phyloP scores from a whole-genome alignment of 2,797 vertebrate species.

The Buceros bicornis region DNA sequence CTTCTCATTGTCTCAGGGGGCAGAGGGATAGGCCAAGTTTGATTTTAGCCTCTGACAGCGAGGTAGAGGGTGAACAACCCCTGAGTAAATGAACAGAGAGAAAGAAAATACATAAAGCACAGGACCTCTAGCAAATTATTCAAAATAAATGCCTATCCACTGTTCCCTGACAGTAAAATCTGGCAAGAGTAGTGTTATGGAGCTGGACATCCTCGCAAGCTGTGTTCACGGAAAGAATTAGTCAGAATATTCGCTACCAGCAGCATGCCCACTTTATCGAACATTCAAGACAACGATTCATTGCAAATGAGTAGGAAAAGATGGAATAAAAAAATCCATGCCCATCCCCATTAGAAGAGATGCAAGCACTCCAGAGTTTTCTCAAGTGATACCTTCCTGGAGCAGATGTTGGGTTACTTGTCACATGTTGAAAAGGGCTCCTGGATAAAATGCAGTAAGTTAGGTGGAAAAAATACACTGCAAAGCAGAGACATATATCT shows the following conservation, averaged over 20 bases:
- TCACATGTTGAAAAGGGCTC: background rate
- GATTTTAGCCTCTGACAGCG: conserved; percentile 11
- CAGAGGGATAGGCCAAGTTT: conserved; percentile 2
- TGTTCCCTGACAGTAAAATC: background rate
- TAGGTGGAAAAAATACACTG: conserved; percentile 16
- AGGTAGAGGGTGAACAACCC: background rate
- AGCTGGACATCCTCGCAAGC: background rate
- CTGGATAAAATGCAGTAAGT: conserved; percentile 11
- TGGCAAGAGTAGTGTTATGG: background rate
- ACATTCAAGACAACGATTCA: background rate
- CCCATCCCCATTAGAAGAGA: background rate
- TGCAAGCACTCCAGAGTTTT: background rate
- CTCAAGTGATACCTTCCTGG: background rate
- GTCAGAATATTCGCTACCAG: background rate
- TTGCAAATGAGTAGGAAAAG: background rate
- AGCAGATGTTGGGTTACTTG: background rate
- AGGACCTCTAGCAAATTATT: background rate
- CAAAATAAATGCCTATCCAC: background rate
- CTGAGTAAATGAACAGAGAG: background rate
- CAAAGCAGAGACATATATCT: background rate
- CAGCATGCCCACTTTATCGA: background rate
- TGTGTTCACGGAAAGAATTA: background rate
- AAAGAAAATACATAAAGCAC: conserved; percentile 14
- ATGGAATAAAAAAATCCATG: background rate
- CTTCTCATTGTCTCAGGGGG: background rate